Conservation (phyloP, 2,888 invertebrate species). For the Masnerella sp. region DNA sequence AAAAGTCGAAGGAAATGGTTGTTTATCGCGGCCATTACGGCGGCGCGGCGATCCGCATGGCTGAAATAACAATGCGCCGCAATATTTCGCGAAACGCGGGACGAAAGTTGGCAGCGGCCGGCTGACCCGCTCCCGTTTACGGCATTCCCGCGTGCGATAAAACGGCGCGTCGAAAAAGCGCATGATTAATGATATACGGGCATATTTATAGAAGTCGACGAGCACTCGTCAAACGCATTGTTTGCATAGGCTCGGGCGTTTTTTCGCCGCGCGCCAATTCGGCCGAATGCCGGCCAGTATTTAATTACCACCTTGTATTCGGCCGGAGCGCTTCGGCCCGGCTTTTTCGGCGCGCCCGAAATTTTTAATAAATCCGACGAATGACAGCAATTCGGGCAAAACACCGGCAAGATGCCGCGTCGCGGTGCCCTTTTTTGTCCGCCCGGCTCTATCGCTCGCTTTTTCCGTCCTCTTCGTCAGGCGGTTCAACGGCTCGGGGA, state of each 20-base stretch:
- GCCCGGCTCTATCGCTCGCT: slow-evolving; percentile 52
- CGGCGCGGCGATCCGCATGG: slow-evolving; percentile 4
- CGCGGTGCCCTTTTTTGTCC: slow-evolving; percentile 51
- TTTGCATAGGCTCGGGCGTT: slow-evolving; percentile 55
- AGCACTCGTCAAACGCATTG: slow-evolving; percentile 56
- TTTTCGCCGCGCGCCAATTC: slow-evolving; percentile 39
- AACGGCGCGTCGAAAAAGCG: slow-evolving; percentile 49
- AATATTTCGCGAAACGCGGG: slow-evolving; percentile 45
- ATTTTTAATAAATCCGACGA: slow-evolving; percentile 61
- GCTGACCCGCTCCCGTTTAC: slow-evolving; percentile 42
- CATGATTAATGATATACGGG: slow-evolving; percentile 57
- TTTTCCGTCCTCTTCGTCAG: slow-evolving; percentile 60
- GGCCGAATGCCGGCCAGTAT: slow-evolving; percentile 56
- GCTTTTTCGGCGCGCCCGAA: slow-evolving; percentile 52
- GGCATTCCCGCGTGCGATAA: slow-evolving; percentile 51
- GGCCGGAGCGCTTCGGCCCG: slow-evolving; percentile 45
- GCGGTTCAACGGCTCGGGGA: slow-evolving; percentile 72
- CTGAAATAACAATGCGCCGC: slow-evolving; percentile 33
- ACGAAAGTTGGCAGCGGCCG: slow-evolving; percentile 40
- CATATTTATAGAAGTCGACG: slow-evolving; percentile 58
- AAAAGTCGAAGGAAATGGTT: background rate
- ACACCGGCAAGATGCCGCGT: slow-evolving; percentile 57
- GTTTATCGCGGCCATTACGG: slow-evolving; percentile 9
- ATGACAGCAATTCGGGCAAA: slow-evolving; percentile 60
- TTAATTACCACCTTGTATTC: slow-evolving; percentile 63